These are phyloP conservation scores for Morinoia aosen DNA, from an alignment of 2,888 invertebrate genomes.

Conservation along the genomic window DNA sequence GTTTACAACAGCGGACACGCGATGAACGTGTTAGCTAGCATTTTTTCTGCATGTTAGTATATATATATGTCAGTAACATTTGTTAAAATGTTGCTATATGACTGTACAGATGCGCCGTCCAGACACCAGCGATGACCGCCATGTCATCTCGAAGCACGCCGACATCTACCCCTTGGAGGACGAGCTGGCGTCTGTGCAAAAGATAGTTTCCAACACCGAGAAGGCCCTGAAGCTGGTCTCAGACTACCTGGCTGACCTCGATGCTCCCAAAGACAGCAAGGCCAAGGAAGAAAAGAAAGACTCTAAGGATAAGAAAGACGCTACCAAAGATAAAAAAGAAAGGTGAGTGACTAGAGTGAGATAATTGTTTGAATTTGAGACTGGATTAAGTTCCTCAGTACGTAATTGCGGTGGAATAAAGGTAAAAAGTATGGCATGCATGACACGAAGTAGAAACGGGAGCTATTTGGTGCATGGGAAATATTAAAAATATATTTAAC, in stretches of 20 bases:
- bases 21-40: no score
- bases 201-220: conserved; percentile 93
- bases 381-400: not conserved
- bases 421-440: not conserved
- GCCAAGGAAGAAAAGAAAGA: conserved; percentile 71
- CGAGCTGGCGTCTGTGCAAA: conserved; percentile 80
- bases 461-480: no score
- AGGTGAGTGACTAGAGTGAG: conserved; percentile 69
- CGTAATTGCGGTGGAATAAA: not conserved
- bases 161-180: conserved; percentile 90
- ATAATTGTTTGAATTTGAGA: not conserved
- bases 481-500: no score
- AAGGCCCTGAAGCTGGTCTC: conserved; percentile 94
- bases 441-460: no score
- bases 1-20: no score
- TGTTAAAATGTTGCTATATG: no score
- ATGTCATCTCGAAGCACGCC: conserved; percentile 92
- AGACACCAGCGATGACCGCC: conserved; percentile 95
- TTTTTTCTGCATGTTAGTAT: no score
- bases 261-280: conserved; percentile 72
- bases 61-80: no score
- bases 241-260: conserved; percentile 84
- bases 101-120: conserved; percentile 78
- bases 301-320: conserved; percentile 49
- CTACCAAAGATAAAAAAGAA: conserved; percentile 70